Percentiles rank a stretch among this genome's conserved stretches.
Conservation (phyloP, 2,888 invertebrate genomes). For the Hesperia comma region DNA sequence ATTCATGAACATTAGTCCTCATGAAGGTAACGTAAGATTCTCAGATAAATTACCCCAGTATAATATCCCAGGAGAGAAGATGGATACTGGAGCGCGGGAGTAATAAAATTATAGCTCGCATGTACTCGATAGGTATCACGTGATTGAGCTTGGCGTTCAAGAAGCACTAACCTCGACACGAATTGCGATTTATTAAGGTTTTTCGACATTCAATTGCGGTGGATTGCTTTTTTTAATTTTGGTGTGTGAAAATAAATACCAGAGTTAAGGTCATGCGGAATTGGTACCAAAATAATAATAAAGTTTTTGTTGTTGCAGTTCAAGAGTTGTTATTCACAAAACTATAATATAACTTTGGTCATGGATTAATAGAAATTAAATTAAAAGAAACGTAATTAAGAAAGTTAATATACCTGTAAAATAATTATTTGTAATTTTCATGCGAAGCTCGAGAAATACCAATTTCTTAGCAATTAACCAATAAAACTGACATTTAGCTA, state of each 20-base stretch:
- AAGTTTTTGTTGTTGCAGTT: no score
- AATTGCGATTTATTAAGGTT: constrained; percentile 45
- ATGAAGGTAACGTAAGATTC: constrained; percentile 54
- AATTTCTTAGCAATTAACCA: no score
- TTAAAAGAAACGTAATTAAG: no score
- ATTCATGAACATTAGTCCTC: constrained; percentile 65
- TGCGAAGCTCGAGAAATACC: no score
- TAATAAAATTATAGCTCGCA: constrained; percentile 51
- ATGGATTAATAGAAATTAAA: no score
- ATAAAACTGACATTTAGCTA: no score
- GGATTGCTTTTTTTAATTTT: constrained; percentile 4
- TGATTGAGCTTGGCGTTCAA: constrained; percentile 42
- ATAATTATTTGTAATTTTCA: no score
- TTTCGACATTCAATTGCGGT: constrained; percentile 15
- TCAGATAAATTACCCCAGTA: constrained; percentile 54
- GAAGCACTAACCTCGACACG: constrained; percentile 38
- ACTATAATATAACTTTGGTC: no score
- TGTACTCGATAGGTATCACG: constrained; percentile 47
- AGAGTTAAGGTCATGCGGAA: no score
- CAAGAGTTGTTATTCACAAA: no score
- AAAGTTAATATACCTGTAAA: no score
- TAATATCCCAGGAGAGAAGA: constrained; percentile 49
- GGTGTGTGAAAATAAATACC: neutral
- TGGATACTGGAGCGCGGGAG: constrained; percentile 42
- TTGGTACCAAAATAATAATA: no score